Base-by-base conservation (phyloP, 2,797 vertebrate species). In the Euthynnus affinis region DNA sequence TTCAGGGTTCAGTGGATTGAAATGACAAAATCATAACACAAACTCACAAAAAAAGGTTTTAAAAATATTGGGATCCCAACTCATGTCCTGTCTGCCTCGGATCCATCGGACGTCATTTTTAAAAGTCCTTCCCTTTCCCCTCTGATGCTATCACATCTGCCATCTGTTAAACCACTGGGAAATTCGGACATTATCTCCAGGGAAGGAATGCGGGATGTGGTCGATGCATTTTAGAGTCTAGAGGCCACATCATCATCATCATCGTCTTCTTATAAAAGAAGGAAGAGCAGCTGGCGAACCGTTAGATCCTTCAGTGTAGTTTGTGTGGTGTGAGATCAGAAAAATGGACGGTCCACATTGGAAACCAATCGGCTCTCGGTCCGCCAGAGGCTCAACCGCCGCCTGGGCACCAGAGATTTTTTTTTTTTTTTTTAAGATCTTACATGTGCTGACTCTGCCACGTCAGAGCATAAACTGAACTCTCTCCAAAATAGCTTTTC, bases 351-450 rank as follows among this genome's bases (percentile, higher is more conserved):
- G 25, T 40, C 65, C 57, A 27, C 64, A 5, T 25, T 25, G 46
- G 25, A 48, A 74, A 62, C 56, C 70, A 60, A 17, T 5, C 64
- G 20, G 68, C 73, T 76, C 53, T n/a, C 65, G 22, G 17, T 22
- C 73, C 40, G 55, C 63, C 68, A 51, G 8, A 2, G 20, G n/a
- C 68, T 63, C 34, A 22, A 46, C 69, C 52, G 5, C 72, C 2
- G 18, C 17, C 60, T 9, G 23, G 65, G 27, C 69, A 12, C 0
- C 22, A 4, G 13, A 3, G 8, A 32, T 40, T 59, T 29, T 78
- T 60, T 14, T 13, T 78, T 60, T 14, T 13, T 42, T 40, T 66
- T 65, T 14, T 7, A 68, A 23, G 32, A 20, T 15, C 18, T 15
- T 2, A 46, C 20, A 42, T 42, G 46, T 64, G 55, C 65, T 22